phyloP scores from a whole-genome alignment of 2,888 invertebrate species.

The Melikaiella ostensackeni region DNA sequence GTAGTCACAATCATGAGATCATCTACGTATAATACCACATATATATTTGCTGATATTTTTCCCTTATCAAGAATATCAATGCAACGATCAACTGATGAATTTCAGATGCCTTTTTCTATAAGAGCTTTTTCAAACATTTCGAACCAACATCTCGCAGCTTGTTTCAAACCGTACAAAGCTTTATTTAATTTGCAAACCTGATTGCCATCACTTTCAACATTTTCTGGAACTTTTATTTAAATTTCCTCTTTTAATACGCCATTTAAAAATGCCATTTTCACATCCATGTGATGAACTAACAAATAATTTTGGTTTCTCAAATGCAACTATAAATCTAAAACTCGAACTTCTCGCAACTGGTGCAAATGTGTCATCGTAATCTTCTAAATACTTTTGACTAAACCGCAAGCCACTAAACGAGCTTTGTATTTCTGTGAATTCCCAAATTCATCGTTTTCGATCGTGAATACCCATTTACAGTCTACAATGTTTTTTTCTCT shows the following conservation, averaged over 20 bases:
- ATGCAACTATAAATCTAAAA: constrained; percentile 49
- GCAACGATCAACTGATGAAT: constrained; percentile 48
- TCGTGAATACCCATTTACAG: constrained; percentile 44
- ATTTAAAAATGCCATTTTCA: no score
- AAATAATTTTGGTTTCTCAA: constrained; percentile 47
- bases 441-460: constrained; percentile 43
- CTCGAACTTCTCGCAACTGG: constrained; percentile 50
- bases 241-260: no score
- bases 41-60: no score
- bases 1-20: no score
- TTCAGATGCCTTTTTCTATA: constrained; percentile 45
- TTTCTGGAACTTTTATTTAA: no score
- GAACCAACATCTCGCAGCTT: constrained; percentile 45
- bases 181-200: no score
- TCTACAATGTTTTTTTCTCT: constrained; percentile 44
- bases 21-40: no score
- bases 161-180: constrained; percentile 50
- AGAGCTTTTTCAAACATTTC: constrained; percentile 41
- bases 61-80: constrained; percentile 47
- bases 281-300: constrained; percentile 49
- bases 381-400: constrained; percentile 48
- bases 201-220: no score
- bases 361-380: constrained; percentile 50
- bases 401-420: constrained; percentile 40
- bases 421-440: constrained; percentile 44